Conservation (phyloP, 2,888 invertebrate genomes). For the Ophioninae sp. region DNA sequence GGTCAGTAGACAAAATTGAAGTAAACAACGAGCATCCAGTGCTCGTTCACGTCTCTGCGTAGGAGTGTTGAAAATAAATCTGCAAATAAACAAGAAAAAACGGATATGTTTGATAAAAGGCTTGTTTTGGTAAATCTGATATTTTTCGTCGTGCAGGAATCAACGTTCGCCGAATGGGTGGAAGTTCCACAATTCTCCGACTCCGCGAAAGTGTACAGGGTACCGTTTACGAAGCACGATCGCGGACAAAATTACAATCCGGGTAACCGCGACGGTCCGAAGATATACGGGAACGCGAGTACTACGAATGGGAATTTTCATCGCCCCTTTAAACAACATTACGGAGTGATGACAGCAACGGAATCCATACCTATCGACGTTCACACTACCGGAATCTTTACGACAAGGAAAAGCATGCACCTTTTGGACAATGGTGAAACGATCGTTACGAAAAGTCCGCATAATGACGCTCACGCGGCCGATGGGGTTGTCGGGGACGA, state of each 20-base stretch:
- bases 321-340: conserved; percentile 17
- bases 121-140: conserved; percentile 39
- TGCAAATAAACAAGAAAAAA: conserved; percentile 32
- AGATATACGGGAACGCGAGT: conserved; percentile 37
- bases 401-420: conserved; percentile 16
- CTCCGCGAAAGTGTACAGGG: conserved; percentile 73
- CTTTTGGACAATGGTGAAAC: not conserved
- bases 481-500: conserved; percentile 31
- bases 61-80: not conserved
- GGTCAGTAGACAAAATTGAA: conserved; percentile 62
- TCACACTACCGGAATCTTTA: not conserved
- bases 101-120: conserved; percentile 49
- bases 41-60: not conserved
- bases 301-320: conserved; percentile 31
- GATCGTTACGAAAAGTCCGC: conserved; percentile 10
- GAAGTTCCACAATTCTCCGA: conserved; percentile 79
- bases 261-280: conserved; percentile 21
- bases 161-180: conserved; percentile 74
- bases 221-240: conserved; percentile 41
- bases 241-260: conserved; percentile 26
- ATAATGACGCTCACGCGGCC: not conserved
- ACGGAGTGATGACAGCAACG: conserved; percentile 2
- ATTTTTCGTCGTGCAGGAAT: conserved; percentile 48
- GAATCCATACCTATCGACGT: not conserved
- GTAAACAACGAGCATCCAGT: conserved; percentile 31